Percentiles rank a stretch among this genome's conserved stretches.
These are phyloP conservation scores for Eptesicus fuscus DNA, from an alignment of 2,113 vertebrate genomes.

Conservation along the genomic window DNA sequence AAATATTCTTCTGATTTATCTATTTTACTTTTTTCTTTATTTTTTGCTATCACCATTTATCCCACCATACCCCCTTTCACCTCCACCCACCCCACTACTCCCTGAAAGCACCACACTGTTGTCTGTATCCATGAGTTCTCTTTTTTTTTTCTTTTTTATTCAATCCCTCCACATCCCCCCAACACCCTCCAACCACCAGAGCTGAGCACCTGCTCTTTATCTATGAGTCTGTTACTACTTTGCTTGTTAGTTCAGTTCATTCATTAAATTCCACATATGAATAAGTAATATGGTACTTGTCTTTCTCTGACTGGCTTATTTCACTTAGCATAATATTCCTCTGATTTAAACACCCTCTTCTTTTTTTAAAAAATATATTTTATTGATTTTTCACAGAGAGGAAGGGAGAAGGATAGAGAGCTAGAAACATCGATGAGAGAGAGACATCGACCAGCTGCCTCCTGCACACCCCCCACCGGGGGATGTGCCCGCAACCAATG, in stretches of 20 bases:
- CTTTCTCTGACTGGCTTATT: neutral
- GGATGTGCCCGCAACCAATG: too few species aligned
- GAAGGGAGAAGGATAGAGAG: too few species aligned
- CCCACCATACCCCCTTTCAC: neutral
- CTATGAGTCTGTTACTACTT: neutral
- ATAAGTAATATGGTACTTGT: neutral
- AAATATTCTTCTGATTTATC: neutral
- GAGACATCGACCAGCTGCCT: too few species aligned
- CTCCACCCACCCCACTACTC: neutral
- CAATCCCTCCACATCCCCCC: neutral
- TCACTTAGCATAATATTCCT: neutral
- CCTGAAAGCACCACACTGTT: neutral
- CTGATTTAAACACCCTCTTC: neutral
- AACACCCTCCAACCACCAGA: neutral
- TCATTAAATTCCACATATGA: neutral
- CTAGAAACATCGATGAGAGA: too few species aligned
- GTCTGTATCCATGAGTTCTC: neutral
- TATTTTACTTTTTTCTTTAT: neutral
- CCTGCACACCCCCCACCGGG: too few species aligned
- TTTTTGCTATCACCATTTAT: neutral
- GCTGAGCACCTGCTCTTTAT: neutral
- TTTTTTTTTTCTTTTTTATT: neutral
- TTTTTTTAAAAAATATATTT: too few species aligned
- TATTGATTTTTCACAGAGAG: too few species aligned
- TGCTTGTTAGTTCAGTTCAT: neutral